These are phyloP conservation scores for Anneissia japonica DNA, from an alignment of 35 echinoderm and acorn worm species.

Conservation along the genomic window DNA sequence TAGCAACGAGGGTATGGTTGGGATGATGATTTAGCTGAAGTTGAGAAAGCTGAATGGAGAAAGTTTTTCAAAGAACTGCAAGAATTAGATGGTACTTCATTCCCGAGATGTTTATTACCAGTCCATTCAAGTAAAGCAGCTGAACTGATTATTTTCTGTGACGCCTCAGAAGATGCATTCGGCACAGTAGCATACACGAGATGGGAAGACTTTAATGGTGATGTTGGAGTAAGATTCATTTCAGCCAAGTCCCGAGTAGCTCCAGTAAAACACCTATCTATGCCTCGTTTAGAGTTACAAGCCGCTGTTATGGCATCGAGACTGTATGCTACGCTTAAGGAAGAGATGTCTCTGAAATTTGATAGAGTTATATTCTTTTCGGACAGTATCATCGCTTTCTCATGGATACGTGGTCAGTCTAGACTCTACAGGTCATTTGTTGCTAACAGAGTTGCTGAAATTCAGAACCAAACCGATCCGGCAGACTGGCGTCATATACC, in stretches of 20 bases:
- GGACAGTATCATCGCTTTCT: slow-evolving; percentile 43
- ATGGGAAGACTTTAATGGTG: slow-evolving; percentile 27
- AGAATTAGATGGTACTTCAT: background rate
- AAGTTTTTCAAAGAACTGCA: slow-evolving; percentile 1
- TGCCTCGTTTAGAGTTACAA: slow-evolving; percentile 24
- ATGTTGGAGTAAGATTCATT: slow-evolving; percentile 27
- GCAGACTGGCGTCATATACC: slow-evolving; percentile 51
- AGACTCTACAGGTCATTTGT: slow-evolving; percentile 59
- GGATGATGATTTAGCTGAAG: slow-evolving; percentile 21
- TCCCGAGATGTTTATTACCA: slow-evolving; percentile 26
- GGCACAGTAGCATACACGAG: slow-evolving; percentile 33
- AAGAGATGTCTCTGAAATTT: slow-evolving; percentile 19
- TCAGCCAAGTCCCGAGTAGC: slow-evolving; percentile 51
- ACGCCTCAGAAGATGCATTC: slow-evolving; percentile 55
- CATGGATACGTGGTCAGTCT: slow-evolving; percentile 44
- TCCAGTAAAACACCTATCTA: slow-evolving; percentile 22
- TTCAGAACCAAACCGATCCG: slow-evolving; percentile 50
- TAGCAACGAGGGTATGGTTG: slow-evolving; percentile 34
- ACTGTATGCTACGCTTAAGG: background rate
- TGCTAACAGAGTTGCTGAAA: slow-evolving; percentile 44
- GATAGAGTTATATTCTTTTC: slow-evolving; percentile 28
- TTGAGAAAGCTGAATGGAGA: background rate
- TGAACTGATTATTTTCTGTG: slow-evolving; percentile 24
- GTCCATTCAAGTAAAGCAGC: background rate
- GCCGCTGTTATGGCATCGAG: slow-evolving; percentile 16